Base-by-base conservation (phyloP, 2,888 invertebrate genomes). In the Nymphalis c-album region DNA sequence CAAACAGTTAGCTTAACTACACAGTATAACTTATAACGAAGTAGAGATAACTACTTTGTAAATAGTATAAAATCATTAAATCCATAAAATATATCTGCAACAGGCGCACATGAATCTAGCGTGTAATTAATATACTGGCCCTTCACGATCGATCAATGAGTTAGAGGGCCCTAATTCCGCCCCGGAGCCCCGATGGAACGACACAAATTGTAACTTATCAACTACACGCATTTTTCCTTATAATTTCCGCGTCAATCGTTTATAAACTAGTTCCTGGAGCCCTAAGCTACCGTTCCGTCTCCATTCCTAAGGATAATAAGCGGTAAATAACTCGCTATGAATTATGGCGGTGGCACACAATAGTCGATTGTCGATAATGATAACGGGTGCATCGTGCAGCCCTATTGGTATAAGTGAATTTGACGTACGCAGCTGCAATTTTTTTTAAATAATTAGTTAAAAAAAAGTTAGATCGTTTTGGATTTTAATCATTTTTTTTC, bases 261-360 rank as follows among this genome's bases (percentile, higher is more conserved):
- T 55, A 59, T 57, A 53, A 70, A 72, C 70, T 63, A 26, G 71
- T 72, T 72, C 61, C 63, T 31, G 16, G 60, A 71, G 84, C 86
- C 82, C 62, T 72, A 63, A 82, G 88, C 87, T 86, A 86, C 87
- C 75, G 86, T 87, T 83, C 79, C 76, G 74, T 81, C 77, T 78
- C 74, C 75, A 75, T 79, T 77, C 77, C 70, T 76, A 75, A 71
- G 75, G 76, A 84, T 85, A 84, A 82, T 85, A 78, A 82, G 69
- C 82, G 78, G 83, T 86, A 87, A 85, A 85, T 82, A 81, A 77
- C 78, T 70, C 70, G 63, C 66, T 72, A 81, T 84, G 81, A 85
- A 74, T 84, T 86, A 86, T 79, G 75, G 75, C 74, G 79, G 78
- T 75, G 76, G 68, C 63, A 68, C 68, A 80, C 82, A 82, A 84